Evolutionary conservation across 2,797 vertebrate genomes (phyloP), one percentile per base, ranked within the genome.

Genomic region (Acanthornis magna): DNA sequence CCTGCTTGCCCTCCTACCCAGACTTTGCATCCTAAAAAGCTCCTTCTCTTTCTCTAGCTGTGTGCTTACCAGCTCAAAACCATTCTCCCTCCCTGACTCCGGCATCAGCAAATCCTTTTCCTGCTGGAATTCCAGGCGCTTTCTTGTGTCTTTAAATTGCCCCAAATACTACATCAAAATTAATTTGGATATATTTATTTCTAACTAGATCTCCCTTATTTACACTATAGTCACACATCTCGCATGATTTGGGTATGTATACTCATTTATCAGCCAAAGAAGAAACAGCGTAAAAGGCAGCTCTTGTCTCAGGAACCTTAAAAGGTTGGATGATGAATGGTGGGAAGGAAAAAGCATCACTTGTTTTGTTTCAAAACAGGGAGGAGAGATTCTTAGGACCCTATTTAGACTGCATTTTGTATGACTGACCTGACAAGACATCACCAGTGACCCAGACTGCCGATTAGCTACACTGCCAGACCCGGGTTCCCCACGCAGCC

Each of bases 401-500:
- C 5, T 16, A 84, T 57, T 38, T 65, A 75, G 54, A 32, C 45
- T 32, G 38, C 25, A 65, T 68, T 78, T 81, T 58, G 9, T 26
- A 48, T 0, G 2, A 63, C 20, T 75, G 48, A 57, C 34, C 50
- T 60, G 58, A 89, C 40, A 66, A 43, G 60, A 47, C 27, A 78
- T 38, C 34, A 23, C 29, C 12, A 85, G 40, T 26, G 68, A 63
- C 36, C 21, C 36, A 85, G 83, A 27, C 17, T 38, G 50, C 17
- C 45, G 13, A 13, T 23, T 3, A 85, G 75, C 51, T 62, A 11
- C 0, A 8, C 21, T 66, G 71, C 51, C 68, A 83, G 68, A 30
- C 19, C 14, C 0, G 0, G 15, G 19, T 4, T 73, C 73, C 34
- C 36, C 70, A 21, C 43, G 3, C 16, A 63, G 43, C 19, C 27